Evolutionary conservation across 2,888 invertebrate genomes (phyloP).

Genomic region (Aphidoletes aphidimyza): DNA sequence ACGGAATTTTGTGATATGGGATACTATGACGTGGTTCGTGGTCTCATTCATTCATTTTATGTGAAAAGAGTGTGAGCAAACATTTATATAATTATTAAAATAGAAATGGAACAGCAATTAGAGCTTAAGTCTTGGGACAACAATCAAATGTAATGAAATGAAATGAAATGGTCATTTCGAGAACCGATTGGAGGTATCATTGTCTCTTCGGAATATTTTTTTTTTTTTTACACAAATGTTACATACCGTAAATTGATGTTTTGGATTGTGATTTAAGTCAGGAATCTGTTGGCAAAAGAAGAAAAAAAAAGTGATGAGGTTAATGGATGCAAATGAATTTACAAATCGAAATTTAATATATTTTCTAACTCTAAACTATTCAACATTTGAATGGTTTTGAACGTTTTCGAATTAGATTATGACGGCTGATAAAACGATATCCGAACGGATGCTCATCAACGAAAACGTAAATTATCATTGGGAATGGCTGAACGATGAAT

Average conservation of each 20-base stretch:
- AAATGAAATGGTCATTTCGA: background rate
- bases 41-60: background rate
- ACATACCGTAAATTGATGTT: background rate
- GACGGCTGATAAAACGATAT: background rate
- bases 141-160: slow-evolving; percentile 37
- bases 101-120: slow-evolving; percentile 11
- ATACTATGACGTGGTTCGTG: background rate
- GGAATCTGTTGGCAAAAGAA: background rate
- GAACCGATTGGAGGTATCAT: background rate
- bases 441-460: slow-evolving; percentile 29
- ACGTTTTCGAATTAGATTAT: background rate
- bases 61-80: background rate
- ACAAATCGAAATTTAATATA: slow-evolving; percentile 32
- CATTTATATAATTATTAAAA: slow-evolving; percentile 29
- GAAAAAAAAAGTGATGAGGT: background rate
- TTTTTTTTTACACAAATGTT: no score
- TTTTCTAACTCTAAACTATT: background rate
- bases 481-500: background rate
- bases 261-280: background rate
- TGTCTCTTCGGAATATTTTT: background rate
- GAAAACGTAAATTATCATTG: background rate
- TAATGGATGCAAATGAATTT: slow-evolving; percentile 40
- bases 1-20: background rate
- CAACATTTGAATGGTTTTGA: background rate
- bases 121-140: background rate